These are phyloP conservation scores for Echinometra lucunter DNA, from an alignment of 53 echinoderm and acorn worm genomes.

Conservation along the genomic window DNA sequence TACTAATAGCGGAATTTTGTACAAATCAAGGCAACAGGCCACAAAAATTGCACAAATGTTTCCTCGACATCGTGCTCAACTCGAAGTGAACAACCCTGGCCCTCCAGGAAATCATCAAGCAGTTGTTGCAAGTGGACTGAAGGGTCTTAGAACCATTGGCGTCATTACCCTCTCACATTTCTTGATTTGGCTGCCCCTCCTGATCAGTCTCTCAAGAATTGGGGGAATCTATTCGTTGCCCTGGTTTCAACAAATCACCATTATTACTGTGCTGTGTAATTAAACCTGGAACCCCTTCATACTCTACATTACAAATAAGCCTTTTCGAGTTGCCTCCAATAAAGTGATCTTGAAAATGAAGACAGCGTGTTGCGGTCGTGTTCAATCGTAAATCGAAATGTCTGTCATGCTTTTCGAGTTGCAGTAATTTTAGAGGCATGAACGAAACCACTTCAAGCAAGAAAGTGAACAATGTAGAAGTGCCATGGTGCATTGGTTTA, in stretches of 20 bases:
- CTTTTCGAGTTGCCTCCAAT: neutral
- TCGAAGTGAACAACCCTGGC: neutral
- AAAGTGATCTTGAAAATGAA: neutral
- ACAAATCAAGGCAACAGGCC: neutral
- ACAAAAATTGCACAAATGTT: neutral
- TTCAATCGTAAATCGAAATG: neutral
- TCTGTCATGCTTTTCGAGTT: neutral
- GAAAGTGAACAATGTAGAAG: too few relatives aligned
- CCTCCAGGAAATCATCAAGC: neutral
- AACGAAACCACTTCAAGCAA: too few relatives aligned
- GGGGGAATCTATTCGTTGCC: neutral
- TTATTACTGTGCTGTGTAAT: neutral
- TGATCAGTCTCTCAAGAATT: neutral
- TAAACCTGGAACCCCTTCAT: neutral
- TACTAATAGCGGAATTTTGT: neutral
- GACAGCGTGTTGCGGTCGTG: neutral
- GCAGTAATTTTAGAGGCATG: too few relatives aligned
- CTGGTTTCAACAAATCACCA: neutral
- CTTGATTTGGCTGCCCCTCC: neutral
- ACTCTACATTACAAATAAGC: neutral
- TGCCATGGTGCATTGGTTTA: too few relatives aligned
- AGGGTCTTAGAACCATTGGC: conserved; percentile 12
- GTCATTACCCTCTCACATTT: neutral
- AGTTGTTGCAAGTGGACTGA: conserved; percentile 11
- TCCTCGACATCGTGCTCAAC: neutral